phyloP scores from a whole-genome alignment of 2,888 invertebrate genomes.

The Rhagium mordax region DNA sequence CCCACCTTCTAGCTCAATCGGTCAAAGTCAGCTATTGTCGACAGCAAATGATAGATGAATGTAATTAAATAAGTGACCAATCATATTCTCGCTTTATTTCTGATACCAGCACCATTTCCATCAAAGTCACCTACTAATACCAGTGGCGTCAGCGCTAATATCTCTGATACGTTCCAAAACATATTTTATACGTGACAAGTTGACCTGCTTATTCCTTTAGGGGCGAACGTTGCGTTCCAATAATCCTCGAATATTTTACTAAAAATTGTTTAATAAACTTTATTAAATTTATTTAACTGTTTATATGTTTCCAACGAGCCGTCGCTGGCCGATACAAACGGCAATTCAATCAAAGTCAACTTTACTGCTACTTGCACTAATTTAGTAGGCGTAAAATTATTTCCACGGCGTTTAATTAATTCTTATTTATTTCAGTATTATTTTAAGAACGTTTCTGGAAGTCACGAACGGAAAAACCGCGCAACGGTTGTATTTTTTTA shows the following conservation, averaged over 20 bases:
- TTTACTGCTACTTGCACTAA: constrained; percentile 50
- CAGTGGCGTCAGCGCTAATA: constrained; percentile 45
- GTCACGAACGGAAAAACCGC: constrained; percentile 39
- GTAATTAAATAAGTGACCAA: constrained; percentile 71
- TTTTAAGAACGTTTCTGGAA: constrained; percentile 37
- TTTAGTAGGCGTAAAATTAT: constrained; percentile 54
- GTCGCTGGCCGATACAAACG: constrained; percentile 37
- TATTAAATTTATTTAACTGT: background rate
- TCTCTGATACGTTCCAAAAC: constrained; percentile 5
- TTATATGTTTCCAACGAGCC: constrained; percentile 23
- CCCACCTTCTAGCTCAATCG: constrained; percentile 58
- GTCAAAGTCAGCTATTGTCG: constrained; percentile 68
- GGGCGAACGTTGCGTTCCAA: background rate
- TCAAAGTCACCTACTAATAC: constrained; percentile 58
- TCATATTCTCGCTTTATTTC: constrained; percentile 68
- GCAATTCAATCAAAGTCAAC: constrained; percentile 59
- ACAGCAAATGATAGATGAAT: constrained; percentile 69
- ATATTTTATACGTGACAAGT: background rate
- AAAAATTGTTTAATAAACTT: background rate
- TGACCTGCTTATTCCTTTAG: background rate
- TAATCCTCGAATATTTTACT: background rate
- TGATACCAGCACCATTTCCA: constrained; percentile 63
- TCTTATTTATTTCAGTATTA: constrained; percentile 48
- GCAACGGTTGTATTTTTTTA: background rate
- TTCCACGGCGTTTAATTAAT: constrained; percentile 57